A percentile compares a stretch with the other conserved stretches of the same genome.
phyloP scores from a whole-genome alignment of 2,888 invertebrate species.

The Trachelus tabidus region DNA sequence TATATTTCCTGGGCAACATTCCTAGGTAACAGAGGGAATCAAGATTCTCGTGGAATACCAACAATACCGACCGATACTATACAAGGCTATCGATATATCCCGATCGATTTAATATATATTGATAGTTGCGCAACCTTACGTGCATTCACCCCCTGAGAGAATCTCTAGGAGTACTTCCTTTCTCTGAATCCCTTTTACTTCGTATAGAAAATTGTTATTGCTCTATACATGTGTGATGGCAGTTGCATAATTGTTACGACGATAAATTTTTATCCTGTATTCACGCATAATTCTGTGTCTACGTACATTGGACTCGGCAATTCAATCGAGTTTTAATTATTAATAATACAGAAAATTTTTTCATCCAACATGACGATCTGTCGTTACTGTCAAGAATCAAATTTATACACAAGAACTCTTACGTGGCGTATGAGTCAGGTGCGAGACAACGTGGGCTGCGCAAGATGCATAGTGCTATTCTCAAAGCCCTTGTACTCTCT shows the following conservation, averaged over 20 bases:
- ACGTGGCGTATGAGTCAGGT: conserved; percentile 11
- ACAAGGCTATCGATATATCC: conserved; percentile 30
- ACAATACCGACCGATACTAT: conserved; percentile 17
- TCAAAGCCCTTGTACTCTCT: neutral
- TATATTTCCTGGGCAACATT: conserved; percentile 10
- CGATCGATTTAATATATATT: conserved; percentile 35
- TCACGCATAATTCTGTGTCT: neutral
- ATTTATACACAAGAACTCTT: neutral
- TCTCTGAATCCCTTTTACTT: neutral
- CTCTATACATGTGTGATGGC: neutral
- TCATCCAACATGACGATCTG: neutral
- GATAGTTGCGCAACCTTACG: conserved; percentile 32
- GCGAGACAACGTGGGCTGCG: conserved; percentile 10
- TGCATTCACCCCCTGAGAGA: conserved; percentile 33
- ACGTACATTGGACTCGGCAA: neutral
- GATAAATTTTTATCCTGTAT: neutral
- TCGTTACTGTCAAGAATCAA: neutral
- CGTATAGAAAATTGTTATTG: neutral
- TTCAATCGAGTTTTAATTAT: neutral
- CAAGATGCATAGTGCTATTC: conserved; percentile 9
- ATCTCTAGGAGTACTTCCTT: neutral
- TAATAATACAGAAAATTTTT: neutral
- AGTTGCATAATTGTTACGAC: neutral
- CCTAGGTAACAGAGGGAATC: conserved; percentile 11
- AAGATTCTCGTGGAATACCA: conserved; percentile 28